Evolutionary conservation across 2,888 invertebrate species (phyloP).

Genomic region (Eristalis arbustorum): DNA sequence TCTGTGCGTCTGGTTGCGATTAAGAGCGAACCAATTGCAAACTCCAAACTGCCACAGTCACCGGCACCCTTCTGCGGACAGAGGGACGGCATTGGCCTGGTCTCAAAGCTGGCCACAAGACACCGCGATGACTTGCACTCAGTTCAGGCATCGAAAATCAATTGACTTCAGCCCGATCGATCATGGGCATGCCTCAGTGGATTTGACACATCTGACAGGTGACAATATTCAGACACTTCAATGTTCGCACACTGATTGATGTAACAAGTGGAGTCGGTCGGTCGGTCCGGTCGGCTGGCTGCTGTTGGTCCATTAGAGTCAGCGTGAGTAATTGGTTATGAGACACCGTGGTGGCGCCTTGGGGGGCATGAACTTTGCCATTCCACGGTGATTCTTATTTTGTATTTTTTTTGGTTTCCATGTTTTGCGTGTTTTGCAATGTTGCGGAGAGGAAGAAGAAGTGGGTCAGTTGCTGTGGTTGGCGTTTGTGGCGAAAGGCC

Average conservation of each 20-base stretch:
- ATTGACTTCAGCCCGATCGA: constrained; percentile 42
- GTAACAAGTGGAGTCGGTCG: constrained; percentile 50
- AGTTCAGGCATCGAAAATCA: constrained; percentile 36
- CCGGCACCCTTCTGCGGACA: neutral
- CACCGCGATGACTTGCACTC: neutral
- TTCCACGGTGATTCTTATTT: neutral
- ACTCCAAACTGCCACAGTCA: constrained; percentile 1
- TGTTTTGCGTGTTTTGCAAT: neutral
- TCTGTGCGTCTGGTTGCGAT: constrained; percentile 26
- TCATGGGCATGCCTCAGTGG: constrained; percentile 23
- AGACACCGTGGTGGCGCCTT: constrained; percentile 13
- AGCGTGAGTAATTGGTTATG: constrained; percentile 19
- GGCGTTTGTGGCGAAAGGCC: neutral
- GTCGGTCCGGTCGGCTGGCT: neutral
- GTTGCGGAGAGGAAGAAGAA: neutral
- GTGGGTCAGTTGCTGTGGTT: neutral
- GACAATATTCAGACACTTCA: constrained; percentile 41
- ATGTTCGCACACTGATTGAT: constrained; percentile 29
- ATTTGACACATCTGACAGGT: constrained; percentile 56
- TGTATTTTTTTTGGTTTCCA: too few relatives aligned
- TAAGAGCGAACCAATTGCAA: constrained; percentile 50
- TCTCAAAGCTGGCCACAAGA: neutral
- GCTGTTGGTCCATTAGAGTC: neutral
- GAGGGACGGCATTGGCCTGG: too few relatives aligned
- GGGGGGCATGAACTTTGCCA: constrained; percentile 1